Percentiles rank a stretch among this genome's conserved stretches.
Conservation (phyloP, 2,113 vertebrate genomes). For the Engraulis encrasicolus region DNA sequence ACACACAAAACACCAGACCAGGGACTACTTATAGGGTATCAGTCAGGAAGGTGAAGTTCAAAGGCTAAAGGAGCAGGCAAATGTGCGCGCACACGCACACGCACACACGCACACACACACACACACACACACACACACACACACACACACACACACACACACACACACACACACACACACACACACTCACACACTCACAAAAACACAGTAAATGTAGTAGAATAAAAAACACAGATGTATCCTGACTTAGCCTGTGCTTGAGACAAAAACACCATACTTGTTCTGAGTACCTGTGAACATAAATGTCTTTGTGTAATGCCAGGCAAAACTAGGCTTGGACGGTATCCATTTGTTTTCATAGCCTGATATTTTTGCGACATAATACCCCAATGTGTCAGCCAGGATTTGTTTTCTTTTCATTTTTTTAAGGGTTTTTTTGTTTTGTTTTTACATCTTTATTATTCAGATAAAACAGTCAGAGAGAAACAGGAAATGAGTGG, state of each 20-base stretch:
- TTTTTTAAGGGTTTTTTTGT: too few species aligned
- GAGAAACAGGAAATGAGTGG: too few species aligned
- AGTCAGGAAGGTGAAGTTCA: too few species aligned
- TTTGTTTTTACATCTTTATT: too few species aligned
- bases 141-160: background rate
- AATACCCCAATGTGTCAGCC: too few species aligned
- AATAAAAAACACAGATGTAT: slow-evolving; percentile 4
- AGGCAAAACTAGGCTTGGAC: too few species aligned
- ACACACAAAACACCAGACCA: background rate
- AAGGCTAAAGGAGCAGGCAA: too few species aligned
- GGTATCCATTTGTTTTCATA: too few species aligned
- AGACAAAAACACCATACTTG: background rate
- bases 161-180: background rate
- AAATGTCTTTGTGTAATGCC: background rate
- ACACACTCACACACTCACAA: background rate
- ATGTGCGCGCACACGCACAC: background rate
- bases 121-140: background rate
- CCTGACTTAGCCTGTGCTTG: background rate
- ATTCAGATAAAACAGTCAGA: too few species aligned
- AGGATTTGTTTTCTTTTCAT: too few species aligned
- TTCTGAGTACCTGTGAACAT: background rate
- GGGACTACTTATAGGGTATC: too few species aligned
- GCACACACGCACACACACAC: background rate
- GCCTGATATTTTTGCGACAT: too few species aligned
- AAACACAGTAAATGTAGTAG: background rate